Evolutionary conservation across 64 coral and sea anemone species (phyloP).

Genomic region (Actinia tenebrosa): DNA sequence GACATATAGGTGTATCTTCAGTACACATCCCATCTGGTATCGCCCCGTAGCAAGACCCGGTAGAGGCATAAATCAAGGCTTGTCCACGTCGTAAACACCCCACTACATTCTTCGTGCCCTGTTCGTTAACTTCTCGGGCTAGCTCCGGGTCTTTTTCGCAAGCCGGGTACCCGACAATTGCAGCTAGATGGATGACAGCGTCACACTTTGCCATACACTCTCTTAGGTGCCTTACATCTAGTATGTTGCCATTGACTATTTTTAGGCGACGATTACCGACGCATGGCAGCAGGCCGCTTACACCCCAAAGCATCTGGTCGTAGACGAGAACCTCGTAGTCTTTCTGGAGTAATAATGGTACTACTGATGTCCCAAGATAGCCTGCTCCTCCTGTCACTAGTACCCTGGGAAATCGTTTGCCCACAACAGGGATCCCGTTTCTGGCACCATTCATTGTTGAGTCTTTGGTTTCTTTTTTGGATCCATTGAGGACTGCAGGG

Average conservation of each 20-base stretch:
- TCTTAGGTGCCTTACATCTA: conserved; percentile 60
- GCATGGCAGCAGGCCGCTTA: conserved; percentile 36
- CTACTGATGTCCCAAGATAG: conserved; percentile 87
- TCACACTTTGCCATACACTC: conserved; percentile 61
- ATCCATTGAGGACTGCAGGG: background rate
- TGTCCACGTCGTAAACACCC: conserved; percentile 47
- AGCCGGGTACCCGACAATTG: conserved; percentile 95
- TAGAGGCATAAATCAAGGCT: conserved; percentile 82
- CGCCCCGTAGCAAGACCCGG: conserved; percentile 94
- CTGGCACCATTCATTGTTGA: background rate
- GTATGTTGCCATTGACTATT: conserved; percentile 80
- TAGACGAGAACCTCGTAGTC: conserved; percentile 75
- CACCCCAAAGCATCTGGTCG: conserved; percentile 83
- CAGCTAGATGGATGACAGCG: conserved; percentile 85
- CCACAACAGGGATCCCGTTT: background rate
- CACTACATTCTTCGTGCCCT: conserved; percentile 86
- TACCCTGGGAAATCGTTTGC: conserved; percentile 29
- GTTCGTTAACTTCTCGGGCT: conserved; percentile 66
- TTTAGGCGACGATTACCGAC: conserved; percentile 56
- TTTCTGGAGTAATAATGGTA: conserved; percentile 67
- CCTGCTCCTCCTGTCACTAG: conserved; percentile 91
- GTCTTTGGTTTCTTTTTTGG: background rate
- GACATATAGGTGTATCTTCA: conserved; percentile 84
- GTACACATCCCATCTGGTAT: conserved; percentile 75
- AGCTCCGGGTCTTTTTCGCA: conserved; percentile 75